These are phyloP conservation scores for Cisticola juncidis DNA, from an alignment of 2,113 vertebrate species.

Conservation along the genomic window DNA sequence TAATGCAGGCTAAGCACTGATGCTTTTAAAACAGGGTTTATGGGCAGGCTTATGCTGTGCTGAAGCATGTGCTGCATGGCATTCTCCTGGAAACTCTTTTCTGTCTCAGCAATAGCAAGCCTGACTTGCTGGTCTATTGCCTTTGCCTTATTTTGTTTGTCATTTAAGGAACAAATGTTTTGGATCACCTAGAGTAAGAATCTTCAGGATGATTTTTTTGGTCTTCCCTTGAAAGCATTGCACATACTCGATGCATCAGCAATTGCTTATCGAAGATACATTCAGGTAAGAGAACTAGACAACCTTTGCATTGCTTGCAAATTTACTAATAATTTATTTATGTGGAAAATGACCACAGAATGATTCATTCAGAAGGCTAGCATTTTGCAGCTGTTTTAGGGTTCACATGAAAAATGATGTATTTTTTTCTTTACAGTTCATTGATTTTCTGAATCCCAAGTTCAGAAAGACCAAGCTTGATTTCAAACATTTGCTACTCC, in stretches of 20 bases:
- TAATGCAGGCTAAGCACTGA: fast-evolving
- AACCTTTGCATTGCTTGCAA: background rate
- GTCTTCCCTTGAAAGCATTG: background rate
- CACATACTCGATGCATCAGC: background rate
- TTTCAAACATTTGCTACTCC: background rate
- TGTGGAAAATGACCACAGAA: background rate
- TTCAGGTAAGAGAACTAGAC: background rate
- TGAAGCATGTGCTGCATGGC: background rate
- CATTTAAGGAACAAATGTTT: background rate
- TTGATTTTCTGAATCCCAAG: background rate
- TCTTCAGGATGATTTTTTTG: background rate
- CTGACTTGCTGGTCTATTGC: background rate
- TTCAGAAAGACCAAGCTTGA: background rate
- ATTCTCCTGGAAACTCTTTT: background rate
- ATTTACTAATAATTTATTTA: background rate
- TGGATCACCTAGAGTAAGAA: background rate
- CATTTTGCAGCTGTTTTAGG: background rate
- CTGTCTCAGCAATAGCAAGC: background rate
- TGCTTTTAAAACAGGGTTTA: background rate
- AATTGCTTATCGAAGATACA: background rate
- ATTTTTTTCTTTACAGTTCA: background rate
- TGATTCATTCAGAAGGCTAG: background rate
- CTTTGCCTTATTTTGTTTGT: background rate
- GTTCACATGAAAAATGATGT: background rate
- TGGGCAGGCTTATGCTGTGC: background rate